Base-by-base conservation (phyloP, 1,140 invertebrate genomes). In the Drosophila dunni region DNA sequence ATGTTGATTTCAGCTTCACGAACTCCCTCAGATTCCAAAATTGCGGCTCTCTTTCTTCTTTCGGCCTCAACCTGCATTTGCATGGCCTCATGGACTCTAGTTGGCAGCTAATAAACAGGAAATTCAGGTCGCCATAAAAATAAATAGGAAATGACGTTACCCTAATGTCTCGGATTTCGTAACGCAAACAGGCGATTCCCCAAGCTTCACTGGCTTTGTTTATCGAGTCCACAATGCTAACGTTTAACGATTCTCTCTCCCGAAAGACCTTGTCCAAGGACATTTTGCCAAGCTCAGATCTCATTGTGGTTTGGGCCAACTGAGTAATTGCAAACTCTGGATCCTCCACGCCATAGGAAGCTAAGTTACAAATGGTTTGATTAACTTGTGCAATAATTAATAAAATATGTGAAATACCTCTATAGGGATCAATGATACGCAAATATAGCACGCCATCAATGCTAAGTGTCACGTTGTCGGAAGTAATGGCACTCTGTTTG, bases 31-130 rank as follows among this genome's bases (percentile, higher is more conserved):
- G 98, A 99, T 93, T 99, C 98, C 65, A 99, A 94, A 92, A 99
- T 97, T 11, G 97, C 96, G 0, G 99, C 99, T 89, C 99, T 94
- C 93, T 99, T 99, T 90, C 97, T 96, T 56, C 99, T 93, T 93
- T 99, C 99, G 0, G 98, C 98, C 94, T 99, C 98, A 0, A 99
- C 98, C 94, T 99, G 99, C 98, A 99, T 99, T 93, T 99, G 99
- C 99, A 99, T 99, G 5, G 99, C 99, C 94, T 99, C 98, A 90
- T 99, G 98, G 4, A 99, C 97, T 92, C 98, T 95, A 2, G 93
- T 92, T 7, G 99, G 99, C 77, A 99, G 93, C 79, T 91, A 24
- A 44, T 17, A 24, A 34, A 13, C 8, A 9, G 24, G 33, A 34
- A 29, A 13, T 40, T 15, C 38, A 40, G 9, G 10, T 8, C n/a